Percentiles rank a stretch among this genome's conserved stretches.
phyloP scores from a whole-genome alignment of 2,113 vertebrate species.

The Scopus umbretta region DNA sequence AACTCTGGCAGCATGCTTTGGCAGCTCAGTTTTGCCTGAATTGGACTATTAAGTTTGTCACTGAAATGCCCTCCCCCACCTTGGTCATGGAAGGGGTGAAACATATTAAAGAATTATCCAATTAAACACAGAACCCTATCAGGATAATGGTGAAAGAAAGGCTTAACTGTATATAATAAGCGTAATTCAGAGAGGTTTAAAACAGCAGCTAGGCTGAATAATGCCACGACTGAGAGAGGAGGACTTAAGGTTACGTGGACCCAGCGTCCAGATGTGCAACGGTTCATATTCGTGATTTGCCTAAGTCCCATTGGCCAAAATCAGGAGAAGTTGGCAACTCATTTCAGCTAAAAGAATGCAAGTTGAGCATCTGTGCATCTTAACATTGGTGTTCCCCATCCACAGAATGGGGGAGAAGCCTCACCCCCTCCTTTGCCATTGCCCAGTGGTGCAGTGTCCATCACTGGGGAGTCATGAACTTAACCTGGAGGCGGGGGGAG shows the following conservation, averaged over 20 bases:
- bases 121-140: neutral
- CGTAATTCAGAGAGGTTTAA: neutral
- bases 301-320: neutral
- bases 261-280: neutral
- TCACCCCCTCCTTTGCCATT: neutral
- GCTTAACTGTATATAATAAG: neutral
- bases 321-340: neutral
- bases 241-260: neutral
- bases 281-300: neutral
- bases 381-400: fast-evolving
- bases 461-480: neutral
- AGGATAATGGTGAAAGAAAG: neutral
- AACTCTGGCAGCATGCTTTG: neutral
- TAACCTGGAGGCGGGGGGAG: neutral
- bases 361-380: neutral
- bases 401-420: neutral
- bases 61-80: neutral
- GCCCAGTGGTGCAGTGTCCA: neutral
- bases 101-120: neutral
- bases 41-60: neutral
- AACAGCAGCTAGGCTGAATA: neutral
- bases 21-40: neutral
- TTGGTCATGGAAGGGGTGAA: neutral
- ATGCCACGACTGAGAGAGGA: neutral
- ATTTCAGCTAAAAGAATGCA: neutral